A percentile compares a stretch with the other conserved stretches of the same genome.
Conservation (phyloP, 2,888 invertebrate species). For the Machimus atricapillus region DNA sequence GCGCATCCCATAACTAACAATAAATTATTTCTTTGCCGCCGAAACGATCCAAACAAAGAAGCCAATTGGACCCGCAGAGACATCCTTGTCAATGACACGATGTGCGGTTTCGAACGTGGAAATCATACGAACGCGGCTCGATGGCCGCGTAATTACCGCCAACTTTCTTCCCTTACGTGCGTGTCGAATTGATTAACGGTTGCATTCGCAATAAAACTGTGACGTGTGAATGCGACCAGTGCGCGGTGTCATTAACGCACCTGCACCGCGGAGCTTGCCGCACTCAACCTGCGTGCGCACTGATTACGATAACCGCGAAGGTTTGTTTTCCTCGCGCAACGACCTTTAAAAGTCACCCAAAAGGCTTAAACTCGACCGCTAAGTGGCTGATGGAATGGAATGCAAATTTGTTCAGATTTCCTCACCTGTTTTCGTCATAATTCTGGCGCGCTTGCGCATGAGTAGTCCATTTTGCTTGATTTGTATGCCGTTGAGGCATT, state of each 20-base stretch:
- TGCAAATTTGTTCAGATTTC: background rate
- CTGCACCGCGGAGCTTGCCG: too few species aligned
- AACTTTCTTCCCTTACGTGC: background rate
- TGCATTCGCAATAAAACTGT: slow-evolving; percentile 16
- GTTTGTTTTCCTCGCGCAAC: background rate
- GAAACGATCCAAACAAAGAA: background rate
- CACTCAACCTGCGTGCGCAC: background rate
- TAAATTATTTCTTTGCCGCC: background rate
- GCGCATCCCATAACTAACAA: background rate
- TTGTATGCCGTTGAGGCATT: background rate
- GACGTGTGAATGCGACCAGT: background rate
- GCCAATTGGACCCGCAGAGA: background rate
- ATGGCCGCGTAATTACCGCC: background rate
- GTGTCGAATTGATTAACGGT: slow-evolving; percentile 16
- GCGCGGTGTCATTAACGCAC: background rate
- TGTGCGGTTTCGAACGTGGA: background rate
- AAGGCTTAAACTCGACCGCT: background rate
- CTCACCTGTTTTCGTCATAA: background rate
- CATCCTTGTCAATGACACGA: slow-evolving; percentile 23
- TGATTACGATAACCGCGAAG: background rate
- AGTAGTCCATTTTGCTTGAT: background rate
- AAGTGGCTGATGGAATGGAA: background rate
- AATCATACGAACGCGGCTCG: background rate
- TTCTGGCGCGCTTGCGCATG: background rate
- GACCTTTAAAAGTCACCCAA: background rate